Evolutionary conservation across 2,888 invertebrate genomes (phyloP).

Genomic region (Idaea straminata): DNA sequence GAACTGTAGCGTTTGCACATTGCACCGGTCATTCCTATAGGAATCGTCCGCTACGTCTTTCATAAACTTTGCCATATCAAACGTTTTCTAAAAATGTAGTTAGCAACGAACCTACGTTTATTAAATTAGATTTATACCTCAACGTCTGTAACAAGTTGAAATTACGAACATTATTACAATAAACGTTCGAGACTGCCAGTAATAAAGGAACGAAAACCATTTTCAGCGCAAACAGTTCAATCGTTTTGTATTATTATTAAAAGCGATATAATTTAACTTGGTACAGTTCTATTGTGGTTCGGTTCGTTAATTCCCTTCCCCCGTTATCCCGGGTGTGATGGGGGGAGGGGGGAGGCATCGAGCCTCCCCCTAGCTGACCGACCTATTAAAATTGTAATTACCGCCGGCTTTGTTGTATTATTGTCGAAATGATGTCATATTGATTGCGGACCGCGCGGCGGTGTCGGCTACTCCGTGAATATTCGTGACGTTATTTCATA

Average conservation of each 20-base stretch:
- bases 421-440: slow-evolving; percentile 63
- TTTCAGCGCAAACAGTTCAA: slow-evolving; percentile 33
- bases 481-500: slow-evolving; percentile 15
- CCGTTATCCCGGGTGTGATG: slow-evolving; percentile 23
- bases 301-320: slow-evolving; percentile 40
- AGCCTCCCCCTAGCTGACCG: slow-evolving; percentile 55
- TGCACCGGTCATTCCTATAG: too few relatives aligned
- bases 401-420: slow-evolving; percentile 62
- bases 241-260: slow-evolving; percentile 53
- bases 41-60: too few relatives aligned
- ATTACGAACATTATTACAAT: neutral
- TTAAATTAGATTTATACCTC: neutral
- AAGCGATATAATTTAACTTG: slow-evolving; percentile 61
- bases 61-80: too few relatives aligned
- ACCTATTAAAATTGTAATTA: slow-evolving; percentile 76
- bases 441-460: slow-evolving; percentile 42
- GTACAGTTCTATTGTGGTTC: slow-evolving; percentile 54
- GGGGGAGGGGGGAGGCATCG: slow-evolving; percentile 18
- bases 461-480: slow-evolving; percentile 10
- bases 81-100: too few relatives aligned
- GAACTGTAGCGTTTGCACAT: too few relatives aligned
- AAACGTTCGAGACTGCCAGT: slow-evolving; percentile 6
- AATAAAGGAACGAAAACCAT: slow-evolving; percentile 27
- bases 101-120: too few relatives aligned
- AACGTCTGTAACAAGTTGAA: neutral